These are phyloP conservation scores for Sebastolobus alascanus DNA, from an alignment of 2,797 vertebrate genomes.

Conservation along the genomic window DNA sequence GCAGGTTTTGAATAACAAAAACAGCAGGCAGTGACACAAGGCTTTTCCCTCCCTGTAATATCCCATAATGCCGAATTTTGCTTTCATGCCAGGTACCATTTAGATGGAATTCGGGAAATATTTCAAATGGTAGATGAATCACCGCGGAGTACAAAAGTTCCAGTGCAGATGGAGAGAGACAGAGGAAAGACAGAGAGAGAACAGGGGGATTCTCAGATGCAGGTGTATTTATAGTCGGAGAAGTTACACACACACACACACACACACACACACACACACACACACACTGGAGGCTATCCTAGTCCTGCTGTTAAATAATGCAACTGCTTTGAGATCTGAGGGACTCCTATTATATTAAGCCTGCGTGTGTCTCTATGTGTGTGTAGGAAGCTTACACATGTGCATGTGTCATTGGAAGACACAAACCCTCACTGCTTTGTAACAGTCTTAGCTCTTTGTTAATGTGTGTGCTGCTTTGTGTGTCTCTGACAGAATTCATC, in stretches of 20 bases:
- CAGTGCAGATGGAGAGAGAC: conserved; percentile 33
- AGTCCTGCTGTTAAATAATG: conserved; percentile 80
- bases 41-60: conserved; percentile 9
- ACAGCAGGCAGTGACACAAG: conserved; percentile 17
- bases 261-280: conserved; percentile 50
- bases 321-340: conserved; percentile 76
- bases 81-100: conserved; percentile 46
- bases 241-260: conserved; percentile 46
- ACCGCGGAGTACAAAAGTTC: conserved; percentile 19
- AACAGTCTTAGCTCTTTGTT: conserved; percentile 18
- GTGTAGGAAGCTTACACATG: conserved; percentile 32
- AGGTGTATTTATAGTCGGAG: conserved; percentile 79
- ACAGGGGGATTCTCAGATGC: conserved; percentile 71
- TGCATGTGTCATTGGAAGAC: conserved; percentile 43
- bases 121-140: conserved; percentile 49
- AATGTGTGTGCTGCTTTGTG: conserved; percentile 20
- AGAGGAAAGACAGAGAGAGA: conserved; percentile 32
- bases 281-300: conserved; percentile 72
- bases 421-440: conserved; percentile 14
- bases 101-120: conserved; percentile 29
- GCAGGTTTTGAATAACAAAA: conserved; percentile 38
- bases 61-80: conserved; percentile 17
- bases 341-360: conserved; percentile 73
- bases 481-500: conserved; percentile 38
- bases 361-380: conserved; percentile 19